A percentile compares a stretch with the other conserved stretches of the same genome.
phyloP scores from a whole-genome alignment of 2,888 invertebrate species.

The Drosophila aldrichi region DNA sequence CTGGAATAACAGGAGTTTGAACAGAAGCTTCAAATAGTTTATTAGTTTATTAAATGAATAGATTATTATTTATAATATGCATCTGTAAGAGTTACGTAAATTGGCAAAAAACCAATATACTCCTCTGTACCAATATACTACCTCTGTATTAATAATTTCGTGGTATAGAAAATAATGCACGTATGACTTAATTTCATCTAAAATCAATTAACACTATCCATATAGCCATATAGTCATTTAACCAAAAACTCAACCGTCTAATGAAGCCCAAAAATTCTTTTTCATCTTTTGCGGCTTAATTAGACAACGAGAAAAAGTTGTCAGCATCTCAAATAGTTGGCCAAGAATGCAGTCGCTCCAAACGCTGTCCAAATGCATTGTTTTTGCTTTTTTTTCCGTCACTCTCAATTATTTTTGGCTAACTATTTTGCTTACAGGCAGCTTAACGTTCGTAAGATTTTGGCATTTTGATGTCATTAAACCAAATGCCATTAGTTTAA shows the following conservation, averaged over 20 bases:
- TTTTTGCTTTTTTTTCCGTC: background rate
- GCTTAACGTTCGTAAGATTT: conserved; percentile 26
- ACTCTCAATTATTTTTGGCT: background rate
- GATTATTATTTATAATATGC: background rate
- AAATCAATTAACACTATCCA: conserved; percentile 58
- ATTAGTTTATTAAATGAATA: too few relatives aligned
- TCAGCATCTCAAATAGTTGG: conserved; percentile 34
- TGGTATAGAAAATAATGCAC: conserved; percentile 31
- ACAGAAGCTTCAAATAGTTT: background rate
- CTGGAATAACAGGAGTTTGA: background rate
- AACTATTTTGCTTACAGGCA: conserved; percentile 53
- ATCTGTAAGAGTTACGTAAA: background rate
- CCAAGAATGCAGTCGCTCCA: conserved; percentile 69
- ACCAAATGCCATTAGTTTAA: conserved; percentile 68
- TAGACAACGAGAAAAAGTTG: conserved; percentile 56
- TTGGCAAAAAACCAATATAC: background rate
- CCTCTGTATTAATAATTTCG: background rate
- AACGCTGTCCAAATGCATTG: conserved; percentile 33
- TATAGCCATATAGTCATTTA: conserved; percentile 24
- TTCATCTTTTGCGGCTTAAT: conserved; percentile 70
- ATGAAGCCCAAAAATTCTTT: conserved; percentile 65
- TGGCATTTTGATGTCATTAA: conserved; percentile 66
- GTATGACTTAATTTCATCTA: conserved; percentile 71
- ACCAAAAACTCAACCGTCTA: conserved; percentile 40
- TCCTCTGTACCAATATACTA: too few relatives aligned